Conservation (phyloP, 2,797 vertebrate species). For the Mus caroli region DNA sequence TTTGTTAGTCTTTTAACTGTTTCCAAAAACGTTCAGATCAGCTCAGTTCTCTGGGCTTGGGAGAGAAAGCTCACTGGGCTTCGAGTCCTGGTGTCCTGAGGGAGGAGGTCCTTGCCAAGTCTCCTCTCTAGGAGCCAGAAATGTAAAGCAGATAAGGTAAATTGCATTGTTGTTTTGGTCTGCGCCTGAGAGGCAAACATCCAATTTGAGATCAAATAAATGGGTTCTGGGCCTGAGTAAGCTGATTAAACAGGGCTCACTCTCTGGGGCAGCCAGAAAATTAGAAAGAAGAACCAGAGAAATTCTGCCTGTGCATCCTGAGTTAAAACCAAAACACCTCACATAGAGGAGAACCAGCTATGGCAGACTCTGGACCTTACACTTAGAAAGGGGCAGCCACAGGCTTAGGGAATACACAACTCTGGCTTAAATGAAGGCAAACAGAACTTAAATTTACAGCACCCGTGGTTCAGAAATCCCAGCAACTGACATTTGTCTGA, state of each 20-base stretch:
- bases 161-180: slow-evolving; percentile 70
- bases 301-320: neutral
- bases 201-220: slow-evolving; percentile 78
- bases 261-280: slow-evolving; percentile 55
- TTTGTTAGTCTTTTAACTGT: slow-evolving; percentile 53
- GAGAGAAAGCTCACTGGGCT: slow-evolving; percentile 26
- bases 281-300: slow-evolving; percentile 35
- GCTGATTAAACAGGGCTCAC: slow-evolving; percentile 68
- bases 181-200: slow-evolving; percentile 70
- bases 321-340: neutral
- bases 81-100: slow-evolving; percentile 14
- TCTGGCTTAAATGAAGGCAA: slow-evolving; percentile 29
- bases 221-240: slow-evolving; percentile 66
- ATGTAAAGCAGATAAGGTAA: slow-evolving; percentile 73
- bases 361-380: neutral
- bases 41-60: slow-evolving; percentile 18
- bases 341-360: neutral
- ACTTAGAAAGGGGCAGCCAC: neutral
- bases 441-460: slow-evolving; percentile 21
- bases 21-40: slow-evolving; percentile 62
- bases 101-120: slow-evolving; percentile 36
- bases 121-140: slow-evolving; percentile 58
- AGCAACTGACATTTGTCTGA: neutral
- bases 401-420: neutral
- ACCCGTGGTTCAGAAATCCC: neutral